Percentiles rank a stretch among this genome's conserved stretches.
phyloP scores from a whole-genome alignment of 2,797 vertebrate species.

The Tapera naevia region DNA sequence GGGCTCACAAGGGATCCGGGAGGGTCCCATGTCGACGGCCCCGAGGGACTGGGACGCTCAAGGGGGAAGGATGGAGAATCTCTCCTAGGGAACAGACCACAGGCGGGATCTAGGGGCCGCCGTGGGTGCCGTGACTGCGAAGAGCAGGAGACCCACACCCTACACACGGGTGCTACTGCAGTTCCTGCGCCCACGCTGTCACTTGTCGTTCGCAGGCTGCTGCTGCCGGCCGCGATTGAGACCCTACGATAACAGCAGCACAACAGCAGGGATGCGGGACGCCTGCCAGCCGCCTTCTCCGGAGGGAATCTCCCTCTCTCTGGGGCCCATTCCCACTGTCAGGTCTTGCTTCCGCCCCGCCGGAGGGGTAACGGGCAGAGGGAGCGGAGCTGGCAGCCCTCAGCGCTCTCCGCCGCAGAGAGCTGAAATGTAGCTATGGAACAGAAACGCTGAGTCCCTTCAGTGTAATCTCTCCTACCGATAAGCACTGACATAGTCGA shows the following conservation, averaged over 20 bases:
- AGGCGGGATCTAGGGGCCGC: not conserved
- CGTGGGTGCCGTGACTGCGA: not conserved
- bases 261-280: not conserved
- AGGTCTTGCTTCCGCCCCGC: not conserved
- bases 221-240: not conserved
- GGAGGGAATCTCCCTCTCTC: not conserved
- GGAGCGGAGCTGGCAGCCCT: not conserved
- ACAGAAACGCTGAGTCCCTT: not conserved
- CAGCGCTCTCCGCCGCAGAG: not conserved
- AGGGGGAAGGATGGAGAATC: not conserved
- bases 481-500: slow-evolving; percentile 37
- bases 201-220: not conserved
- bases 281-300: not conserved
- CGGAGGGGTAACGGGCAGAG: not conserved
- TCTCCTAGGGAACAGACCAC: not conserved
- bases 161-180: not conserved
- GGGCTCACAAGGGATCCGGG: not conserved
- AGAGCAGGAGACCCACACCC: not conserved
- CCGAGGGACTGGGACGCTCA: not conserved
- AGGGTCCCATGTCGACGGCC: not conserved
- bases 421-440: not conserved
- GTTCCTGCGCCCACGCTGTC: not conserved
- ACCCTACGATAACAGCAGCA: not conserved
- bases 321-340: not conserved
- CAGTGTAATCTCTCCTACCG: not conserved